A percentile compares a stretch with the other conserved stretches of the same genome.
These are phyloP conservation scores for Drosophila kanapiae DNA, from an alignment of 1,140 invertebrate genomes.

Conservation along the genomic window DNA sequence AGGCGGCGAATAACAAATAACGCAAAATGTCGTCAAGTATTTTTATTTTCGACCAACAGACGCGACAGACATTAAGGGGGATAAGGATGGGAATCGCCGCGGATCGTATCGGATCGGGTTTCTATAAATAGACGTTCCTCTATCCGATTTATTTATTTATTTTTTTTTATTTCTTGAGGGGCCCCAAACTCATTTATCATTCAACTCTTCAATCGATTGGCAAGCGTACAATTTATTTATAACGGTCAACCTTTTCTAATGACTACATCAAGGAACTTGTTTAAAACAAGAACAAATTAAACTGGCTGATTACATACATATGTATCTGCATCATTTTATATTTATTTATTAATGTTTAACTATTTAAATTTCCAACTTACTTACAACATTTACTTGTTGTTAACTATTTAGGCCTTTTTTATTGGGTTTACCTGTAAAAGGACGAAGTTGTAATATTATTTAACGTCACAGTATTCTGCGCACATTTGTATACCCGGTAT, in stretches of 20 bases:
- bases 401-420: not conserved
- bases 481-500: not conserved
- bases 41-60: conserved; percentile 43
- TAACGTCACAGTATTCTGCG: not conserved
- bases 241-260: conserved; percentile 15
- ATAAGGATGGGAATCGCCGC: not conserved
- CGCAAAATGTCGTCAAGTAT: conserved; percentile 60
- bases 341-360: too few relatives aligned
- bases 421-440: not conserved
- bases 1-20: conserved; percentile 7
- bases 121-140: conserved; percentile 31
- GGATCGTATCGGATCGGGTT: conserved; percentile 10
- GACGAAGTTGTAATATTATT: not conserved
- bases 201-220: conserved; percentile 44
- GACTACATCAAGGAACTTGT: not conserved
- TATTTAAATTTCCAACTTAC: not conserved
- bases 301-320: too few relatives aligned
- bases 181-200: conserved; percentile 42
- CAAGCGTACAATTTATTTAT: conserved; percentile 34
- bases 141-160: not conserved
- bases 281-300: not conserved
- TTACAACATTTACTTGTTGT: not conserved
- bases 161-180: conserved; percentile 15
- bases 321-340: too few relatives aligned
- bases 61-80: conserved; percentile 7